phyloP scores from a whole-genome alignment of 2,888 invertebrate species.

The Sicus ferrugineus region DNA sequence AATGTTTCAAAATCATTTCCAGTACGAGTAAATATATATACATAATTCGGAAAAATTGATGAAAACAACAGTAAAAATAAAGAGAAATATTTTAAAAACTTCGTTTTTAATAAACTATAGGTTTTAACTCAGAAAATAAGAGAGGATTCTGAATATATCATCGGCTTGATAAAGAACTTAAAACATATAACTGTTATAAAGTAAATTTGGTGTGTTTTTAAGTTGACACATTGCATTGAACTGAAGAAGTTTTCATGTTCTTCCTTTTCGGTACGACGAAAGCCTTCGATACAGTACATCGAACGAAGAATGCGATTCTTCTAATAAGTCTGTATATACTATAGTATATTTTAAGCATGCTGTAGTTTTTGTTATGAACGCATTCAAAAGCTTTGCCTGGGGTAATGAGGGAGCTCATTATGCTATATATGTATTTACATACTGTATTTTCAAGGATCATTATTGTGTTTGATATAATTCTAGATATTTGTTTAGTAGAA shows the following conservation, averaged over 20 bases:
- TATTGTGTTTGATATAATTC: constrained; percentile 21
- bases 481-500: constrained; percentile 15
- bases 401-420: constrained; percentile 21
- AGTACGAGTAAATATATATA: constrained; percentile 30
- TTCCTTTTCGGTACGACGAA: constrained; percentile 10
- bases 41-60: constrained; percentile 11
- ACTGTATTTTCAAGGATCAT: constrained; percentile 2
- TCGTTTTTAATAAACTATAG: background rate
- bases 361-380: constrained; percentile 27
- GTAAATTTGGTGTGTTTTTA: constrained; percentile 36
- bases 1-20: background rate
- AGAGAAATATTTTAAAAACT: constrained; percentile 37
- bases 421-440: constrained; percentile 12
- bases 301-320: constrained; percentile 22
- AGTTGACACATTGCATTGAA: background rate
- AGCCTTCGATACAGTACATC: constrained; percentile 14
- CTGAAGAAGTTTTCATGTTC: background rate
- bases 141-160: background rate
- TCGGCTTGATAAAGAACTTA: constrained; percentile 39
- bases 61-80: constrained; percentile 28
- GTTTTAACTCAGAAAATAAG: background rate
- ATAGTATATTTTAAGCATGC: constrained; percentile 32
- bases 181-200: constrained; percentile 40
- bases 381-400: constrained; percentile 34
- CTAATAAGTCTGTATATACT: constrained; percentile 32